Conservation (phyloP, 2,888 invertebrate genomes). For the Diarsia brunnea region DNA sequence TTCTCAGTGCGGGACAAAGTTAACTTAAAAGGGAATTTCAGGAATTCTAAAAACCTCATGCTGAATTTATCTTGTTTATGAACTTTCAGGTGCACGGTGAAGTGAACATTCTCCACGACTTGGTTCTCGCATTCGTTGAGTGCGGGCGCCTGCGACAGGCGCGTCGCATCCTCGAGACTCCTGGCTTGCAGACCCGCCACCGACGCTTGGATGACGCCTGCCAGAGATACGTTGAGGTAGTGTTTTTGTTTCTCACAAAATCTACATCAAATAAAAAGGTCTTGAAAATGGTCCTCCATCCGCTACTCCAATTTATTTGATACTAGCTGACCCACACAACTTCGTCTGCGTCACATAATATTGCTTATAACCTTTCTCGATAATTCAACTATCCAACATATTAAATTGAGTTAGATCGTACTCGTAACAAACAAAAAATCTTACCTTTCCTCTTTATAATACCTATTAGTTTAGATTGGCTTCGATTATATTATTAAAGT, state of each 20-base stretch:
- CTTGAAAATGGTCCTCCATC: neutral
- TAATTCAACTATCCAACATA: too few relatives aligned
- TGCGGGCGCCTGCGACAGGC: slow-evolving; percentile 95
- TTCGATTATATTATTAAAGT: too few relatives aligned
- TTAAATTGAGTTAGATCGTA: too few relatives aligned
- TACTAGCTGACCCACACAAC: too few relatives aligned
- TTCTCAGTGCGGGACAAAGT: too few relatives aligned
- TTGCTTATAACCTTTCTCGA: too few relatives aligned
- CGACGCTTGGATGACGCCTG: slow-evolving; percentile 93
- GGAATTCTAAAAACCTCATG: neutral
- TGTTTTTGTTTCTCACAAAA: neutral
- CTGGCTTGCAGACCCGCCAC: slow-evolving; percentile 93
- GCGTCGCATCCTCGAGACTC: slow-evolving; percentile 95
- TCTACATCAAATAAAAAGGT: neutral
- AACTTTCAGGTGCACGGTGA: slow-evolving; percentile 92
- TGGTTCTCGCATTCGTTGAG: slow-evolving; percentile 96
- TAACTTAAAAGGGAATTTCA: too few relatives aligned
- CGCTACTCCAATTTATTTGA: neutral
- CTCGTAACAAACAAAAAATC: too few relatives aligned
- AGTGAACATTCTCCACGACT: slow-evolving; percentile 95
- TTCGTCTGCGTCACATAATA: too few relatives aligned
- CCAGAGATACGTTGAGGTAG: slow-evolving; percentile 90
- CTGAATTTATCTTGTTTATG: neutral
- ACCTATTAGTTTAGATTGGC: too few relatives aligned
- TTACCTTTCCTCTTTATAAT: too few relatives aligned